These are phyloP conservation scores for Caenorhabditis uteleia DNA, from an alignment of 2,888 invertebrate genomes.

Conservation along the genomic window DNA sequence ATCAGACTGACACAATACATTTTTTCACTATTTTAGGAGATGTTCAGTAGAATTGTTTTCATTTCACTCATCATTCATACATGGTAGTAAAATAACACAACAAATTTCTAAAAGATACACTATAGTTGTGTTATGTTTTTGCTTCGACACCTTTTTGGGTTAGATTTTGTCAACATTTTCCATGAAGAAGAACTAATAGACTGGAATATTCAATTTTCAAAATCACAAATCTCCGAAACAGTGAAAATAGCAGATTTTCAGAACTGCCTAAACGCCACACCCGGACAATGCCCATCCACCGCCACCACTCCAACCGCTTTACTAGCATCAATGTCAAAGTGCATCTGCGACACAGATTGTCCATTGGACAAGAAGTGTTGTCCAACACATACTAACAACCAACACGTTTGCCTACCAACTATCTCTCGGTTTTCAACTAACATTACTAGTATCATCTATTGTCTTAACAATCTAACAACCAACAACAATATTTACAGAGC, in stretches of 20 bases:
- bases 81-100: too few species aligned
- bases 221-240: too few species aligned
- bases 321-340: slow-evolving; percentile 19
- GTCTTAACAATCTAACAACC: not conserved
- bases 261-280: slow-evolving; percentile 7
- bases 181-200: slow-evolving; percentile 14
- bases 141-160: too few species aligned
- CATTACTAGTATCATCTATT: not conserved
- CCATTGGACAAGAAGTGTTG: slow-evolving; percentile 42
- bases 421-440: not conserved
- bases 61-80: too few species aligned
- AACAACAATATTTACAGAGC: slow-evolving; percentile 33
- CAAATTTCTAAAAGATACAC: too few species aligned
- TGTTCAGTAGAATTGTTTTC: too few species aligned
- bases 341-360: slow-evolving; percentile 50
- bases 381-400: slow-evolving; percentile 22
- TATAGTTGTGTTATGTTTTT: too few species aligned
- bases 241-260: slow-evolving; percentile 7
- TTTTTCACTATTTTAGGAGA: too few species aligned
- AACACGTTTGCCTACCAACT: slow-evolving; percentile 23
- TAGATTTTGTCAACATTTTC: too few species aligned
- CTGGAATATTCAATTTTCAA: too few species aligned
- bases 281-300: slow-evolving; percentile 33
- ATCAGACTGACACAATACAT: too few species aligned
- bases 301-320: too few species aligned